A percentile compares a stretch with the other conserved stretches of the same genome.
Evolutionary conservation across 2,113 vertebrate genomes (phyloP).

Genomic region (Limanda limanda): DNA sequence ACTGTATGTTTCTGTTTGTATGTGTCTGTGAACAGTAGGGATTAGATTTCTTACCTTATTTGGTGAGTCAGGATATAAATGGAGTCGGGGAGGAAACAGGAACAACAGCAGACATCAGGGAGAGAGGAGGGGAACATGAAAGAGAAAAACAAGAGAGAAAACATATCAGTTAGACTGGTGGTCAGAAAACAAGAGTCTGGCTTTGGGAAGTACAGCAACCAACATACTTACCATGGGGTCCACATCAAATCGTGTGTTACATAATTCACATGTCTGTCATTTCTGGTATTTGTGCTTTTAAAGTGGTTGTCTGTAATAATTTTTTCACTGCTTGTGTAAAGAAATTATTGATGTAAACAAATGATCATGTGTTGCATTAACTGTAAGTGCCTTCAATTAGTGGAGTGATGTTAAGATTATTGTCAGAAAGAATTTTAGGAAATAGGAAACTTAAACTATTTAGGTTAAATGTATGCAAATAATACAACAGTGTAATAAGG

Average conservation of each 20-base stretch:
- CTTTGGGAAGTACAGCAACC: slow-evolving; percentile 24
- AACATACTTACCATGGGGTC: slow-evolving; percentile 71
- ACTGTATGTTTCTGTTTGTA: not conserved
- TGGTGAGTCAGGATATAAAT: slow-evolving; percentile 52
- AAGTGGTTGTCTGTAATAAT: not conserved
- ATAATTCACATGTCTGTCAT: not conserved
- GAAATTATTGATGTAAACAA: not conserved
- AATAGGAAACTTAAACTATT: not conserved
- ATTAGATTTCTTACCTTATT: slow-evolving; percentile 79
- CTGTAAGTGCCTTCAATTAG: too few species aligned
- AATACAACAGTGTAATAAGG: not conserved
- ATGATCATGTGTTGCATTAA: not conserved
- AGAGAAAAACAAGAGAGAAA: slow-evolving; percentile 63
- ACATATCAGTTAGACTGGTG: slow-evolving; percentile 64
- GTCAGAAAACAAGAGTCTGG: slow-evolving; percentile 25
- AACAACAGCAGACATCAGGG: slow-evolving; percentile 21
- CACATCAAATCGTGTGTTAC: slow-evolving; percentile 1
- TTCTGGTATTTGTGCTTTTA: not conserved
- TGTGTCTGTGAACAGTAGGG: slow-evolving; percentile 22
- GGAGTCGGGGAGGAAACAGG: slow-evolving; percentile 37
- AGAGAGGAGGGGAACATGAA: slow-evolving; percentile 55
- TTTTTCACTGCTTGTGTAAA: not conserved
- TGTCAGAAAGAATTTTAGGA: not conserved
- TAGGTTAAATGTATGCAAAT: not conserved
- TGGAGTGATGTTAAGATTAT: not conserved